These are phyloP conservation scores for Corvus cornix DNA, from an alignment of 2,113 vertebrate species.

Conservation along the genomic window DNA sequence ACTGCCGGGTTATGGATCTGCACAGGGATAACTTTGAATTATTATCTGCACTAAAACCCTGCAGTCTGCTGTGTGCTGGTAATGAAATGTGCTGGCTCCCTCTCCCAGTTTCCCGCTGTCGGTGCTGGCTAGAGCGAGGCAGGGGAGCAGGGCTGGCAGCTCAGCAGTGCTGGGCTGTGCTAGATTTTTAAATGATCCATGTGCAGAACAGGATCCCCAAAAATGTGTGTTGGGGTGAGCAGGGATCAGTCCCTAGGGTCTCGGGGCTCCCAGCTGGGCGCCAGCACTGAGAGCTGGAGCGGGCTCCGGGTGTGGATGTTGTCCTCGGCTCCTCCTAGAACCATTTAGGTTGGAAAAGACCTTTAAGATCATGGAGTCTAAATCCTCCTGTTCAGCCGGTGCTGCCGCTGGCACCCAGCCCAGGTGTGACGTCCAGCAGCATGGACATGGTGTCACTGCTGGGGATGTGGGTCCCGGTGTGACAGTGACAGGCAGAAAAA, in stretches of 20 bases:
- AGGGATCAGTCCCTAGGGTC: not conserved
- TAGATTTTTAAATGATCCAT: fast-evolving
- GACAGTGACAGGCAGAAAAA: not conserved
- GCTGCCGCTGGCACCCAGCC: not conserved
- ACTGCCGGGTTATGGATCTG: conserved; percentile 45
- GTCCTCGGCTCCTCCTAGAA: not conserved
- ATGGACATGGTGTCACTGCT: fast-evolving
- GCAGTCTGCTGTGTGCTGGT: conserved; percentile 12
- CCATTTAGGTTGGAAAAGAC: not conserved
- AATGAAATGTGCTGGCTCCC: not conserved
- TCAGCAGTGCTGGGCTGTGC: not conserved
- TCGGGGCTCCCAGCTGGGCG: fast-evolving
- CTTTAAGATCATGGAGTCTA: not conserved
- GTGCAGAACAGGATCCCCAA: not conserved
- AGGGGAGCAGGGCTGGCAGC: not conserved
- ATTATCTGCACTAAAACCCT: conserved; percentile 30
- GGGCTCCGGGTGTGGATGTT: fast-evolving
- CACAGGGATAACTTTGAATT: conserved; percentile 51
- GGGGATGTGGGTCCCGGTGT: fast-evolving
- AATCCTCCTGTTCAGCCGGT: not conserved
- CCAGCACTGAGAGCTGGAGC: not conserved
- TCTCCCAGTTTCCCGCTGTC: not conserved
- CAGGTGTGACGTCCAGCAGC: not conserved
- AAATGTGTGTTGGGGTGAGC: not conserved
- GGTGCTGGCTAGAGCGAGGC: not conserved